A percentile compares a stretch with the other conserved stretches of the same genome.
Evolutionary conservation across 2,113 vertebrate species (phyloP).

Genomic region (Mustela nigripes): DNA sequence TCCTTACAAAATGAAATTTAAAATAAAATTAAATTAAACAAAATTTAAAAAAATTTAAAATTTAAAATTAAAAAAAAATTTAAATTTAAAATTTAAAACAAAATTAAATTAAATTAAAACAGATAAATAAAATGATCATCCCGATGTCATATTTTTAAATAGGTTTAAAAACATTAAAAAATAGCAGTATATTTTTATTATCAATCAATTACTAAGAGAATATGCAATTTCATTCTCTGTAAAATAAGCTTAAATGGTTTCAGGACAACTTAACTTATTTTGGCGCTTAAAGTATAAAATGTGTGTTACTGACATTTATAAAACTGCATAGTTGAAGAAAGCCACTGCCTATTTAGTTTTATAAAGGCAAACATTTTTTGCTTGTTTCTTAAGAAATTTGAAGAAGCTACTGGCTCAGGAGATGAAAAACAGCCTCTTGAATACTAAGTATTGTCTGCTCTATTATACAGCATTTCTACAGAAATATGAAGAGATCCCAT

Average conservation of each 20-base stretch:
- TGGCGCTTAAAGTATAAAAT: not conserved
- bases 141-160: not conserved
- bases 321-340: not conserved
- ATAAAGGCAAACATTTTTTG: not conserved
- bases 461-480: conserved; percentile 18
- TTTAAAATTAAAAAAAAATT: too few relatives aligned
- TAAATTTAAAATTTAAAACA: too few relatives aligned
- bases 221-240: not conserved
- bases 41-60: too few relatives aligned
- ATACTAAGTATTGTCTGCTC: not conserved
- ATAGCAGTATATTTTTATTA: not conserved
- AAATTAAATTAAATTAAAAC: not conserved
- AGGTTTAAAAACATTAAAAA: not conserved
- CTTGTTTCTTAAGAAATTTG: conserved; percentile 53
- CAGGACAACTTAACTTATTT: conserved; percentile 5
- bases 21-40: conserved; percentile 24
- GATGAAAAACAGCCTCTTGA: not conserved
- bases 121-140: conserved; percentile 55
- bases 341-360: conserved; percentile 46
- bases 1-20: not conserved
- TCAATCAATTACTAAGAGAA: conserved; percentile 32
- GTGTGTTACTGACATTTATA: not conserved
- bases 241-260: conserved; percentile 50
- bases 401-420: not conserved
- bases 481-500: not conserved